Base-by-base conservation (phyloP, 2,888 invertebrate species). In the Spodoptera picta region DNA sequence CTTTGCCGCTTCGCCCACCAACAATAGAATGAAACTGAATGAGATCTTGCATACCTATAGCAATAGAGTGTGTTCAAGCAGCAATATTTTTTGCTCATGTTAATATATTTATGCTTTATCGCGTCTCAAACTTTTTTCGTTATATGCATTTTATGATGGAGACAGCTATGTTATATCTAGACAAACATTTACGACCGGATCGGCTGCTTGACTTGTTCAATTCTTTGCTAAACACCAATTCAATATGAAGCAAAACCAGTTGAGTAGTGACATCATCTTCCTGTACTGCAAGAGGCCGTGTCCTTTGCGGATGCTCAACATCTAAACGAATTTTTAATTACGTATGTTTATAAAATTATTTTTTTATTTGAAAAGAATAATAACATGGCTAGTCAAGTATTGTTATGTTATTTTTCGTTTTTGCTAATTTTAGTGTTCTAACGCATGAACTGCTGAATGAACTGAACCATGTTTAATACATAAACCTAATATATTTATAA, bases 191-290 rank as follows among this genome's bases (percentile, higher is more conserved):
- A 64, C 64, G 82, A 82, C 72, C 83, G 73, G 82, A 81, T 85
- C 82, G 81, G 76, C 80, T 79, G 82, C 81, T 81, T 36, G 84
- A 86, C 84, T 83, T 87, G 85, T 88, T 90, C 83, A 82, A 72
- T 81, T 88, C 80, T 87, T 75, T 67, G 83, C 82, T 79, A 87
- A 87, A 88, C 89, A 87, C 88, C 84, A 79, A 83, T 80, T 87
- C 92, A 93, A 93, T 92, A 91, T 89, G 92, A 92, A 92, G 87
- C 81, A 83, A 92, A 93, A 93, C 93, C 91, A 91, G 94, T 94
- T 87, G 87, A 88, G 83, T 79, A 89, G 91, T 94, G 94, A 94
- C 94, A 94, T 94, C 94, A 94, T 79, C 93, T 91, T 92, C 92
- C 91, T 91, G 91, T 88, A 89, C 83, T 85, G 85, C 83, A 85